Evolutionary conservation across 1,140 invertebrate genomes (phyloP), one percentile per base, ranked within the genome.

Genomic region (Drosophila guanche): DNA sequence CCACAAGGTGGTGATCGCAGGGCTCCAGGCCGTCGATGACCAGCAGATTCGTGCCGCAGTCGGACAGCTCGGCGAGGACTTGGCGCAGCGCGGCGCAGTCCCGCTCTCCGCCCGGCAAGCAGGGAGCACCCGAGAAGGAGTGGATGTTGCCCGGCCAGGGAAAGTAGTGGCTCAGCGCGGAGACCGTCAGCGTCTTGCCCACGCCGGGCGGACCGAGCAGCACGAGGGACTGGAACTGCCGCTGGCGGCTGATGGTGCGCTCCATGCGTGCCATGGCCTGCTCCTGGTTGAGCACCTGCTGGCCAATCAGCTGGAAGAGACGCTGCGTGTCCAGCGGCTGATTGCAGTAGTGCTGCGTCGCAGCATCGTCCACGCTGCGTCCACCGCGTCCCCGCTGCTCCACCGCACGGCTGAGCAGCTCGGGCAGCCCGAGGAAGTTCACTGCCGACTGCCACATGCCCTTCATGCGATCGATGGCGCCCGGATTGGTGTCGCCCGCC

Each of bases 141-240:
- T 80, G 75, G 8, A 81, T 62, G 27, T 88, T 88, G 47, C 78
- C 80, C 23, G 54, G 71, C 84, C 84, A 88, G 12, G 80, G 84
- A 51, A 78, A 88, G 42, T 76, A 54, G 5, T 75, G 46, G 5
- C 46, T n/a, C 7, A 88, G 46, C 1, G 45, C 52, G 45, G 52
- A 43, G 1, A 61, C 54, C 6, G 71, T 78, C 10, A 84, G 42
- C 1, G 53, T 57, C 25, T 88, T 88, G 10, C 84, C 84, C 27
- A 84, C 84, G 5, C 84, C 84, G 0, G 68, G 51, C 6, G 79
- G 63, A 4, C 83, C 83, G 0, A 84, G 43, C 16, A 84, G 12
- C 0, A 75, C 83, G 5, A 80, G 50, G 0, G 80, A 59, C 29
- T 56, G 69, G 23, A 88, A 67, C 2, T 47, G 45, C 1, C 54